phyloP scores from a whole-genome alignment of 2,113 vertebrate species.

The Taxidea taxus region DNA sequence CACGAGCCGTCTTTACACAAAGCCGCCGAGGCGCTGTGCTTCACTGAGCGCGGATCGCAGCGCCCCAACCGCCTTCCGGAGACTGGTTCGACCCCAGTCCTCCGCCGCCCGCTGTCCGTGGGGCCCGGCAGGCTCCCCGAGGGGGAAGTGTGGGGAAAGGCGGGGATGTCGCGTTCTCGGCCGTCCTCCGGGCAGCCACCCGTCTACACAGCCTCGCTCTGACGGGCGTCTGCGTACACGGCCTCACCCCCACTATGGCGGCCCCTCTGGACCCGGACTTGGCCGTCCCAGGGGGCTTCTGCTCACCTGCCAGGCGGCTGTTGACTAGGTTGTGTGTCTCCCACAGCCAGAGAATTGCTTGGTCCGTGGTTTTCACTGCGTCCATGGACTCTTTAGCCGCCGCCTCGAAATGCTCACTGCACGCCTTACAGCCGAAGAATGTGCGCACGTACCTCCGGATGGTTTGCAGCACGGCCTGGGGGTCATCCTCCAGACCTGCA shows the following conservation, averaged over 20 bases:
- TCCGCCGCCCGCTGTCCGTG: fast-evolving
- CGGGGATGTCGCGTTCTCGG: fast-evolving
- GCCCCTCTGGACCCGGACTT: neutral
- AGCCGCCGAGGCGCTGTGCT: neutral
- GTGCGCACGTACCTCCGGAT: constrained; percentile 88
- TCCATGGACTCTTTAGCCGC: constrained; percentile 87
- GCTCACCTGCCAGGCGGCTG: constrained; percentile 87
- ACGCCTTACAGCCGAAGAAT: constrained; percentile 94
- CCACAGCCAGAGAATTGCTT: constrained; percentile 95
- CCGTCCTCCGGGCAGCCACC: neutral
- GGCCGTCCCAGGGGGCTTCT: fast-evolving
- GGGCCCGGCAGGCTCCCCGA: fast-evolving
- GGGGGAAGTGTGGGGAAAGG: neutral
- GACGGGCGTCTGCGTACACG: neutral
- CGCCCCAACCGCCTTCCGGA: neutral
- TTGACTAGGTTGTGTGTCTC: constrained; percentile 94
- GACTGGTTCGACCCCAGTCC: neutral
- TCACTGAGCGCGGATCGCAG: neutral
- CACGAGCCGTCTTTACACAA: neutral
- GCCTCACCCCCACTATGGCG: neutral
- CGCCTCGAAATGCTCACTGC: constrained; percentile 90
- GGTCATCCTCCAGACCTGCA: constrained; percentile 85
- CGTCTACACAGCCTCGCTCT: neutral
- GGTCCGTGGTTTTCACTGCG: constrained; percentile 79
- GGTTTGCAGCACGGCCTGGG: constrained; percentile 86